phyloP scores from a whole-genome alignment of 2,888 invertebrate species.

The Lithosia quadra region DNA sequence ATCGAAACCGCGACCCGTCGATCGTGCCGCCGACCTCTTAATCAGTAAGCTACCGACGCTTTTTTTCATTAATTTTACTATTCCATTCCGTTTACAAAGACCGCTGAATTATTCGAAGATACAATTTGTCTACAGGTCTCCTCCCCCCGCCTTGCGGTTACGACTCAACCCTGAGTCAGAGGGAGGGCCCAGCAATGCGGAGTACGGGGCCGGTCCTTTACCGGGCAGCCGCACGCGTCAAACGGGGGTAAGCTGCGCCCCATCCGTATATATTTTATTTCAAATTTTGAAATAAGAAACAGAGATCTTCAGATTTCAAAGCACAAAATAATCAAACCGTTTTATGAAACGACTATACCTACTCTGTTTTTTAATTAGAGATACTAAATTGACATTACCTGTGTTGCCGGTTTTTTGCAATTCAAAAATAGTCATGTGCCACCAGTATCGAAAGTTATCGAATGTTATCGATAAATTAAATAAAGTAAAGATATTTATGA shows the following conservation, averaged over 20 bases:
- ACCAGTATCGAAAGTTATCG: too few relatives aligned
- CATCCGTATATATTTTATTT: not conserved
- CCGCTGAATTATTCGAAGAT: conserved; percentile 17
- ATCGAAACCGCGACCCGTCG: too few relatives aligned
- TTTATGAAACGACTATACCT: not conserved
- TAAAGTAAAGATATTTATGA: too few relatives aligned
- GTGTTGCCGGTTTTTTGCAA: too few relatives aligned
- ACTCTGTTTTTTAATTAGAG: too few relatives aligned
- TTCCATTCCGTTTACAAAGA: not conserved
- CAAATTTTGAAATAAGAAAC: not conserved
- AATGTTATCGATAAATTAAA: too few relatives aligned
- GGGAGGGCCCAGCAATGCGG: conserved; percentile 51
- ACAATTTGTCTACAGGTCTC: conserved; percentile 42
- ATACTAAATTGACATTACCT: too few relatives aligned
- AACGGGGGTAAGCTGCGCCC: conserved; percentile 44
- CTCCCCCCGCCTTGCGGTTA: conserved; percentile 29
- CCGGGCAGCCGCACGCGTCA: conserved; percentile 37
- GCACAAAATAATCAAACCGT: not conserved
- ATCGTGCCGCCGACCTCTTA: too few relatives aligned
- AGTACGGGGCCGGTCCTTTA: conserved; percentile 21
- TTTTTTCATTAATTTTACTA: too few relatives aligned
- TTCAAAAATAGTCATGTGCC: too few relatives aligned
- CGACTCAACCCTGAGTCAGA: conserved; percentile 34
- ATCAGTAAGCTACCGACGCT: too few relatives aligned
- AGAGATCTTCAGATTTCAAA: not conserved